Base-by-base conservation (phyloP, 1,140 invertebrate species). In the Antheraea mylitta region DNA sequence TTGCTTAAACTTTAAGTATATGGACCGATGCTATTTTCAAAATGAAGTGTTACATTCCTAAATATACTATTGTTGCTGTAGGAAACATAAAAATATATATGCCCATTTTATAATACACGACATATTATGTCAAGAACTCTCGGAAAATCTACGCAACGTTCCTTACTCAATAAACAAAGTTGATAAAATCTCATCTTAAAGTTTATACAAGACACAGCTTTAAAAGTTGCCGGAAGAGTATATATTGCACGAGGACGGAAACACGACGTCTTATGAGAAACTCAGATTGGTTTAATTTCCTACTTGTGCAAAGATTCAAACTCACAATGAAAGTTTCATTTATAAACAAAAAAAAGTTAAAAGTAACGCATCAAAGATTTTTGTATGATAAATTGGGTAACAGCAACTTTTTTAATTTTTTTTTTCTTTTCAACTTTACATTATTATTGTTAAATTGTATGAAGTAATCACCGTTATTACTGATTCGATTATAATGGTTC, bases 201-300 rank as follows among this genome's bases (percentile, higher is more conserved):
- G 30, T 30, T 60, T 30, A 10, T 63, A 37, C 61, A 63, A 63
- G 61, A 7, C 61, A 16, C 45, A 53, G 45, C 45, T 53, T 53
- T 53, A 53, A 53, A 53, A n/a, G 11, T 53, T 16, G 11, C 45
- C 11, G 11, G 60, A 22, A 19, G 19, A 65, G 38, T 19, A 6
- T 48, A 48, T 65, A 65, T 65, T 42, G 42, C n/a, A 45, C 16
- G 9, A 45, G 18, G 37, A 22, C 64, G 64, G 64, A 65, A 65
- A 65, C 42, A 45, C 16, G 16, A 65, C n/a, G 16, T 42, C 11
- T 65, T 53, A 65, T 65, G 38, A 65, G 42, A 45, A 42, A 48
- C 38, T 53, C 18, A 18, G 38, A 42, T 65, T 42, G 42, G 11
- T 19, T 65, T 65, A 11, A 65, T 65, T 53, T 65, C 18, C 18